Percentiles rank a stretch among this genome's conserved stretches.
Conservation (phyloP, 2,888 invertebrate genomes). For the Limnephilus auricula region DNA sequence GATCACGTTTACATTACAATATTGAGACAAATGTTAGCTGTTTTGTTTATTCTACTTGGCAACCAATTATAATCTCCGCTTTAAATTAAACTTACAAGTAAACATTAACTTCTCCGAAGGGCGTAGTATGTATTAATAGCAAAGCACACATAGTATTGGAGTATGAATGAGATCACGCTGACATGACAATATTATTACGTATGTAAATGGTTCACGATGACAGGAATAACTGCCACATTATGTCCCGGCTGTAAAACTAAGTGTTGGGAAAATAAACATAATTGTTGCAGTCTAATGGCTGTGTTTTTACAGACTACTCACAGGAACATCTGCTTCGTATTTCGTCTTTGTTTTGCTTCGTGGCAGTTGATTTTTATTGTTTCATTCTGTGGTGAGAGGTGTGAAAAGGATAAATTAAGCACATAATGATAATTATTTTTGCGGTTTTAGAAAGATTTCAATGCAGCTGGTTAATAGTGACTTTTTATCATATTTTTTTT, state of each 20-base stretch:
- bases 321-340: background rate
- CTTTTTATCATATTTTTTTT: no score
- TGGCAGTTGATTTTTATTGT: background rate
- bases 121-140: background rate
- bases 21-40: background rate
- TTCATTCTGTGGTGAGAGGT: background rate
- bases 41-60: background rate
- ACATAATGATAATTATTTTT: background rate
- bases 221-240: constrained; percentile 6
- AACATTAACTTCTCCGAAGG: background rate
- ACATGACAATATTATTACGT: constrained; percentile 5
- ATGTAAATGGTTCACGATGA: constrained; percentile 3
- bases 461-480: background rate
- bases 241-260: background rate
- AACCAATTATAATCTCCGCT: background rate
- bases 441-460: background rate
- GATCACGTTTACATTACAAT: no score
- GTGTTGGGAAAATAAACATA: background rate
- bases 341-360: background rate
- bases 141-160: background rate
- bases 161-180: background rate
- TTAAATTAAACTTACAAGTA: background rate
- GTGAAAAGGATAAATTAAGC: background rate
- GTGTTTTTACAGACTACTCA: background rate
- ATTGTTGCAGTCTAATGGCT: background rate